Percentiles rank a stretch among this genome's conserved stretches.
These are phyloP conservation scores for Tetraneura akinire DNA, from an alignment of 1,140 invertebrate species.

Conservation along the genomic window DNA sequence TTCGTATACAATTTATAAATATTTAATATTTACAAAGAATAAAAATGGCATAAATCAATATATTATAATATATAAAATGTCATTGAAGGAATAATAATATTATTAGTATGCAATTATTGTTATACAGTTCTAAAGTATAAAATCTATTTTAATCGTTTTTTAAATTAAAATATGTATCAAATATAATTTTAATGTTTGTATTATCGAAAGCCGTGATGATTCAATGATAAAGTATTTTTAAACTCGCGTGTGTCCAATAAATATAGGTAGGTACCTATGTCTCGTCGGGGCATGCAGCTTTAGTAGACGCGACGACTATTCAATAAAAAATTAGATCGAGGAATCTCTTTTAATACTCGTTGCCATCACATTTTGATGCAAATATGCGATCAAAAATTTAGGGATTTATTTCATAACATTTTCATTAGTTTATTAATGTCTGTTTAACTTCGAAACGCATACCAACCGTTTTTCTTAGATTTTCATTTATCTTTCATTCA, in stretches of 20 bases:
- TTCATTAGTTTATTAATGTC: conserved; percentile 23
- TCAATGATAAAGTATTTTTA: not conserved
- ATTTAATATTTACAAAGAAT: too few relatives aligned
- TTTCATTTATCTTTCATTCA: not conserved
- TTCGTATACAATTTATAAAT: too few relatives aligned
- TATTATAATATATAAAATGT: too few relatives aligned
- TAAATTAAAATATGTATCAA: too few relatives aligned
- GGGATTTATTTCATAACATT: conserved; percentile 16
- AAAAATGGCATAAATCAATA: too few relatives aligned
- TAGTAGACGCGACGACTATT: not conserved
- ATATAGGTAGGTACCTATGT: too few relatives aligned
- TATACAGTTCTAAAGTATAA: too few relatives aligned
- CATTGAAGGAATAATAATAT: too few relatives aligned
- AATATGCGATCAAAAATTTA: not conserved
- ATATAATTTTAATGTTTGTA: too few relatives aligned
- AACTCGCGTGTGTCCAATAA: not conserved
- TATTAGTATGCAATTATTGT: too few relatives aligned
- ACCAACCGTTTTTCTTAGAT: not conserved
- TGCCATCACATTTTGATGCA: not conserved
- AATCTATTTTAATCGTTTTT: too few relatives aligned
- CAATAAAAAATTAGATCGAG: not conserved
- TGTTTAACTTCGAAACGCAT: not conserved
- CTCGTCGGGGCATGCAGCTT: not conserved
- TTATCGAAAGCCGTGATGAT: too few relatives aligned
- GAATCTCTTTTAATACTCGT: not conserved